Evolutionary conservation across 2,113 vertebrate species (phyloP).

Genomic region (Morone chrysops): DNA sequence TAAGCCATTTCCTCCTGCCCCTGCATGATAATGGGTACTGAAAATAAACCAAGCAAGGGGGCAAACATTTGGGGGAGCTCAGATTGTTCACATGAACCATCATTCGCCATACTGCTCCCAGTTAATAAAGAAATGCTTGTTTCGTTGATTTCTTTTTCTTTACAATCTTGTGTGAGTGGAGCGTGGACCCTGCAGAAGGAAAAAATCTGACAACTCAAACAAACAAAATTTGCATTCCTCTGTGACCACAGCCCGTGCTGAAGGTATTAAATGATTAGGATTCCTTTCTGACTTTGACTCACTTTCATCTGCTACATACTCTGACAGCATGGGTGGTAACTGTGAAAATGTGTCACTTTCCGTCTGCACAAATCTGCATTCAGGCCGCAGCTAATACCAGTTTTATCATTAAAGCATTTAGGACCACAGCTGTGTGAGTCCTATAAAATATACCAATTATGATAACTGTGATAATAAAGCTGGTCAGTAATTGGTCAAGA

Average conservation of each 20-base stretch:
- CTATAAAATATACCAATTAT: background rate
- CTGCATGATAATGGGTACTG: constrained; percentile 50
- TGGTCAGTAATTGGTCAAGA: background rate
- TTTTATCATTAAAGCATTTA: background rate
- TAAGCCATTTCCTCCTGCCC: constrained; percentile 59
- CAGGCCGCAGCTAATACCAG: background rate
- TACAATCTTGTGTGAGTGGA: background rate
- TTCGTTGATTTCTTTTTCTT: background rate
- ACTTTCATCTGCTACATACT: background rate
- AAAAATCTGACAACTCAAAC: background rate
- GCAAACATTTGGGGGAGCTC: constrained; percentile 1
- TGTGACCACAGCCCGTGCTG: background rate
- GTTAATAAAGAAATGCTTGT: background rate
- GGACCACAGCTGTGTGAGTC: background rate
- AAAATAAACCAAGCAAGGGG: constrained; percentile 51
- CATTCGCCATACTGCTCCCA: background rate
- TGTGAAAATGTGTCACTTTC: constrained; percentile 1
- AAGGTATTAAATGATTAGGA: constrained; percentile 23
- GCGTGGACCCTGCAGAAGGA: background rate
- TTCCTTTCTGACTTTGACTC: background rate
- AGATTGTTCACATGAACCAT: background rate
- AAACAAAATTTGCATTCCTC: constrained; percentile 21
- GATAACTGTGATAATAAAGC: background rate
- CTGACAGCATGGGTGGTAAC: background rate
- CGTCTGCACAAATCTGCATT: background rate